These are phyloP conservation scores for Rhabdornis inornatus DNA, from an alignment of 2,113 vertebrate genomes.

Conservation along the genomic window DNA sequence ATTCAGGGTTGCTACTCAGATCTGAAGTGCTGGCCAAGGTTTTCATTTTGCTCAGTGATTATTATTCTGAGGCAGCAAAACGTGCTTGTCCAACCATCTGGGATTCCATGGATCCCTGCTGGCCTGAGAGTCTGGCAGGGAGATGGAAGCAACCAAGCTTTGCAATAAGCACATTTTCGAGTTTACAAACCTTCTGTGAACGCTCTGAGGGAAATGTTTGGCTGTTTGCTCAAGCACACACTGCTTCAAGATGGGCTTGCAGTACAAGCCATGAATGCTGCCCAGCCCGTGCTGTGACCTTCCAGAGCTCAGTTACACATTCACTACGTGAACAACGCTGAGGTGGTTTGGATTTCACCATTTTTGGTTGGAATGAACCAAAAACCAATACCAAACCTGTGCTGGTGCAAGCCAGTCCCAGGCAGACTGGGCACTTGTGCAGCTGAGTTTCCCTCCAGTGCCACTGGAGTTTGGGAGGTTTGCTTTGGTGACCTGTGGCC, in stretches of 20 bases:
- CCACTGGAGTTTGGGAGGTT: not conserved
- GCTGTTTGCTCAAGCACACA: not conserved
- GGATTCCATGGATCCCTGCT: not conserved
- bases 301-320: not conserved
- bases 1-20: not conserved
- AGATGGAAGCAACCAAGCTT: not conserved
- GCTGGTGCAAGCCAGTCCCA: not conserved
- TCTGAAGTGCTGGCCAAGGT: not conserved
- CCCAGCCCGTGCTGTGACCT: not conserved
- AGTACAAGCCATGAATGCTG: not conserved
- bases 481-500: constrained; percentile 49
- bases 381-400: not conserved
- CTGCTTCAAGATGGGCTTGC: not conserved
- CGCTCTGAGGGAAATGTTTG: not conserved
- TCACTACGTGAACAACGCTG: not conserved
- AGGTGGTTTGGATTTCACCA: not conserved
- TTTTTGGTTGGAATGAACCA: not conserved
- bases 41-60: not conserved
- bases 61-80: not conserved
- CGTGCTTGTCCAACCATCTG: not conserved
- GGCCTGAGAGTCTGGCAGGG: not conserved
- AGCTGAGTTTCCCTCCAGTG: not conserved
- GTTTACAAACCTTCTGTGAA: not conserved
- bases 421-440: not conserved
- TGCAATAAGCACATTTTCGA: not conserved